These are phyloP conservation scores for Diarsia mendica DNA, from an alignment of 2,888 invertebrate genomes.

Conservation along the genomic window DNA sequence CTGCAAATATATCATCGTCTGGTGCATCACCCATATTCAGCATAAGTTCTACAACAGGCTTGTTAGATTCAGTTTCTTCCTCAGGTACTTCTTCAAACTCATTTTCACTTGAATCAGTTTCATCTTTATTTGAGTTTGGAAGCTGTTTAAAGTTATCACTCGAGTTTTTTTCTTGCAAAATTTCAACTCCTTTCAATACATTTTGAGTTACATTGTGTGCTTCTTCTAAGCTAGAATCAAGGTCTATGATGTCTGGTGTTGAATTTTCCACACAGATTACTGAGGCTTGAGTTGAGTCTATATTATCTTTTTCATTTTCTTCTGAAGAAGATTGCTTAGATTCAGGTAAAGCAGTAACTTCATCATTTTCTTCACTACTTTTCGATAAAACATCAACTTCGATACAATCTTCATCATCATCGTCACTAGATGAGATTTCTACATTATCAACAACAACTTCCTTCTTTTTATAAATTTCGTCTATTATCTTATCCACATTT, in stretches of 20 bases:
- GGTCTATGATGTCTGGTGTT: constrained; percentile 73
- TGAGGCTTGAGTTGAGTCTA: constrained; percentile 75
- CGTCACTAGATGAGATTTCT: constrained; percentile 79
- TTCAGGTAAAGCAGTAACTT: constrained; percentile 38
- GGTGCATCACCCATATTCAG: constrained; percentile 79
- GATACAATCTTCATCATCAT: constrained; percentile 81
- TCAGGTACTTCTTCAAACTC: constrained; percentile 90
- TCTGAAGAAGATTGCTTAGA: constrained; percentile 33
- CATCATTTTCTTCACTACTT: constrained; percentile 63
- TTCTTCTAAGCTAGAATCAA: constrained; percentile 79
- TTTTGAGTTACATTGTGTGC: constrained; percentile 21
- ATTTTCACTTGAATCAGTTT: constrained; percentile 82
- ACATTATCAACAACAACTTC: constrained; percentile 80
- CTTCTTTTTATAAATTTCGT: constrained; percentile 82
- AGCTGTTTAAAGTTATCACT: constrained; percentile 52
- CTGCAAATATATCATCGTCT: constrained; percentile 93
- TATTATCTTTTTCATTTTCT: constrained; percentile 49
- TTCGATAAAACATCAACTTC: constrained; percentile 74
- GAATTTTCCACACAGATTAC: constrained; percentile 77
- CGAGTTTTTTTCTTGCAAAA: constrained; percentile 47
- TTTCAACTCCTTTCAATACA: constrained; percentile 3
- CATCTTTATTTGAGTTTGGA: constrained; percentile 49
- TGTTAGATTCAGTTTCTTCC: constrained; percentile 71
- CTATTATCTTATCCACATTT: constrained; percentile 79
- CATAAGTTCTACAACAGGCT: constrained; percentile 86